Evolutionary conservation across 2,797 vertebrate genomes (phyloP), one percentile per base, ranked within the genome.

Genomic region (Notoglanidium macrostoma): DNA sequence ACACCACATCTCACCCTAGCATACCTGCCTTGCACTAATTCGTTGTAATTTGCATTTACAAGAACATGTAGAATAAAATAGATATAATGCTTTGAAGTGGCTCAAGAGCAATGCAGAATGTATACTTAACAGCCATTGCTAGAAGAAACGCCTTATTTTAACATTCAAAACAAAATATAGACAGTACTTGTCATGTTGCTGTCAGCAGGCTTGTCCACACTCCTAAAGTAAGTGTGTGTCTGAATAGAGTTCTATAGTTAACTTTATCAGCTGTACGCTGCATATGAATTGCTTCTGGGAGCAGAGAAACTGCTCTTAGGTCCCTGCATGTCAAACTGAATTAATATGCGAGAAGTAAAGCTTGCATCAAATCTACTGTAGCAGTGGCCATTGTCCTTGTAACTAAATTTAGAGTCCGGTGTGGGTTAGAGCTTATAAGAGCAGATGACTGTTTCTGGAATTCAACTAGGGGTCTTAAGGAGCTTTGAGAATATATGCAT

Each of bases 231-330:
- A 26, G n/a, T 54, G 61, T 83, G 44, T 51, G 21, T 67, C 63
- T 51, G n/a, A 21, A 35, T 49, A 35, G 81, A 70, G 44, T 54
- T 68, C 70, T 70, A 35, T 14, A 70, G 61, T 70, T 72, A 55
- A 72, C 82, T 70, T 84, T 57, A 84, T 72, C 51, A 40, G 63
- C 29, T 54, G 29, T 65, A 78, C n/a, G 11, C 46, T 65, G 74
- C 73, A 85, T 85, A 77, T 67, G 26, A 72, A 73, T 81, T 73
- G 67, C 85, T 59, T 61, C 15, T 72, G 85, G 76, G 63, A 59
- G 55, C 40, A 67, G 12, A n/a, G 51, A 68, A 57, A 44, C 85
- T 59, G 59, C 59, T 79, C 85, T 29, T 63, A 70, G 85, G 76
- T 40, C 51, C 32, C 74, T 35, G 19, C 40, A 49, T 86, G 76